Evolutionary conservation across 2,888 invertebrate species (phyloP).

Genomic region (Antheraea assamensis): DNA sequence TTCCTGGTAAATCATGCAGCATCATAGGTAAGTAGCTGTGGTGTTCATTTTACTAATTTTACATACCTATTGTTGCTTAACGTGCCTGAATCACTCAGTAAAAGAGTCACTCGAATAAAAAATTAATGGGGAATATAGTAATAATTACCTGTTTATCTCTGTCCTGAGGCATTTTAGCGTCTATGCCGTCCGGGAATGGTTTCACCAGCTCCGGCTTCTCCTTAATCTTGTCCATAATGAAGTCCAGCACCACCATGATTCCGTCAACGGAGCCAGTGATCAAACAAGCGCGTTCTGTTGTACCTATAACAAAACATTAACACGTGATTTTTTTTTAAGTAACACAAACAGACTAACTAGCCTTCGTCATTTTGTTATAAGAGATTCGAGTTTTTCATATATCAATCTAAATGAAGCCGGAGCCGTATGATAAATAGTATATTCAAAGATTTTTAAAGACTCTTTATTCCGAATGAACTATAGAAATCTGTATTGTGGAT

Average conservation of each 20-base stretch:
- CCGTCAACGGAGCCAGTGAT: conserved; percentile 96
- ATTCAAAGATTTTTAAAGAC: not conserved
- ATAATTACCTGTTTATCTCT: conserved; percentile 89
- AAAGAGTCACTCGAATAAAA: not conserved
- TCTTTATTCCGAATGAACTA: not conserved
- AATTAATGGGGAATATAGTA: not conserved
- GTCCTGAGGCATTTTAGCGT: conserved; percentile 92
- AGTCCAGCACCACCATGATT: conserved; percentile 94
- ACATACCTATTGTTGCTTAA: not conserved
- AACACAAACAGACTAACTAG: too few species aligned
- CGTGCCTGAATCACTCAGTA: not conserved
- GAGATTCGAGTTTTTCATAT: too few species aligned
- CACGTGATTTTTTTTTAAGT: too few species aligned
- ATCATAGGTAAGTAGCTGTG: too few species aligned
- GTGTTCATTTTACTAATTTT: too few species aligned
- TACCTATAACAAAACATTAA: conserved; percentile 84
- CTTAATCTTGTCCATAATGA: conserved; percentile 97
- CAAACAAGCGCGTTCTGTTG: conserved; percentile 95
- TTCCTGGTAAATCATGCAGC: too few species aligned
- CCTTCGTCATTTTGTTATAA: too few species aligned
- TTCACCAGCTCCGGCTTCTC: conserved; percentile 96
- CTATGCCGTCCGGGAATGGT: conserved; percentile 90
- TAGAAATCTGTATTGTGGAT: not conserved
- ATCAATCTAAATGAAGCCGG: too few species aligned
- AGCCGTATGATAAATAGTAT: not conserved